Evolutionary conservation across 2,797 vertebrate genomes (phyloP), one percentile per base, ranked within the genome.

Genomic region (Catamblyrhynchus diadema): DNA sequence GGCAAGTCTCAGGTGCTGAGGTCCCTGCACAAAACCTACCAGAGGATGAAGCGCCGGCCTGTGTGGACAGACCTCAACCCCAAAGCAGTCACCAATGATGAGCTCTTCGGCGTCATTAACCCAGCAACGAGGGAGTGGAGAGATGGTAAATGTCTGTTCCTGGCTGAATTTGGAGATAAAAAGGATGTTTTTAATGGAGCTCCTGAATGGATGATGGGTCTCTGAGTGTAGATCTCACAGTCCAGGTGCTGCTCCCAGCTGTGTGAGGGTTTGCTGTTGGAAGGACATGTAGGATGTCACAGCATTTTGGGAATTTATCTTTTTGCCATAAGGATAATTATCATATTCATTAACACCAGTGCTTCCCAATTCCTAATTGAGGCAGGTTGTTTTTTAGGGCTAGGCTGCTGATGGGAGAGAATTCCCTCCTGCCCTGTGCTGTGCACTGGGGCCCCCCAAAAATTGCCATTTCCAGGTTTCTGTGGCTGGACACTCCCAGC

Each of bases 61-160:
- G 97, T 99, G 67, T 99, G 99, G 99, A 97, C 98, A 8, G 99
- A 99, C 97, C 99, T 99, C 32, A 99, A 99, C 94, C 99, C 99
- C 35, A 99, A 99, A 97, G 99, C 99, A 1, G 99, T 99, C 95
- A 99, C 99, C 91, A 99, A 99, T 0, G 98, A 99, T 8, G 99
- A 99, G 94, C 98, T 99, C 14, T 99, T 99, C 4, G 99, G 99
- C 75, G 98, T 99, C 97, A 99, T 99, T 94, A 99, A 99, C 96
- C 99, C 99, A 1, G 96, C 99, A 42, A 99, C 99, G 1, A 98
- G 99, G 70, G 99, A 99, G 95, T 99, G 98, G 98, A 99, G 98
- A 67, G 98, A 98, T n/a, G 98, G 98, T 98, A 96, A 97, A 77
- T 81, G 20, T 14, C n/a, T 27, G 47, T 53, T 84, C 5, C 1